Evolutionary conservation across 2,888 invertebrate genomes (phyloP), one percentile per base, ranked within the genome.

Genomic region (Philaethria dido): DNA sequence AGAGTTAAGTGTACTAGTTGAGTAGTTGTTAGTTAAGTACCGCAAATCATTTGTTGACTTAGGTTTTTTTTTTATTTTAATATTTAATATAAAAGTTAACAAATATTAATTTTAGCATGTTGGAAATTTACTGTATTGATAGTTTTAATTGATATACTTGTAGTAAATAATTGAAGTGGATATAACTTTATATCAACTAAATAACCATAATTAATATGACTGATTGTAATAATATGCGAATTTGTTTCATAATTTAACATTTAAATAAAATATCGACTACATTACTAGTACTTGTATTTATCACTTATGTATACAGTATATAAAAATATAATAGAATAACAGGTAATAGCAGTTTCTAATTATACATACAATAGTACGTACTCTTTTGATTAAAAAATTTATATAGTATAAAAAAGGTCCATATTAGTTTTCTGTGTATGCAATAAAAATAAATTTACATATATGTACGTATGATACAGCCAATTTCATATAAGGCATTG

Each of bases 1-100:
- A 39, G 22, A 42, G 42, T 44, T 45, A 60, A 60, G 18, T 59
- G 44, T 29, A 44, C 39, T 20, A 57, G 55, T 64, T n/a, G 22
- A 22, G 22, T n/a, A 57, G 57, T 42, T 57, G 33, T 52, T 52
- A 16, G 29, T 52, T 11, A 52, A 25, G 54, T 36, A 6, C 4
- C 20, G 6, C 11, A 36, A 36, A 18, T 33, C 33, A 13, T 39
- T 39, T 39, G 22, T 48, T 22, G 6, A 48, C 22, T 48, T 45
- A 45, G 3, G 22, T 25, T 16, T 18, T 45, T 45, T 47, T 47
- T 14, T 48, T 48, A 22, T 48, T 22, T 18, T 6, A 13, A 18
- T 13, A 33, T 18, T 18, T 4, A 54, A 0, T 16, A 54, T 6
- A 9, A 29, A 52, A 33, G 9, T 33, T 11, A 18, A 33, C 1